Conservation (phyloP, 2,113 vertebrate genomes). For the Vireo altiloquus region DNA sequence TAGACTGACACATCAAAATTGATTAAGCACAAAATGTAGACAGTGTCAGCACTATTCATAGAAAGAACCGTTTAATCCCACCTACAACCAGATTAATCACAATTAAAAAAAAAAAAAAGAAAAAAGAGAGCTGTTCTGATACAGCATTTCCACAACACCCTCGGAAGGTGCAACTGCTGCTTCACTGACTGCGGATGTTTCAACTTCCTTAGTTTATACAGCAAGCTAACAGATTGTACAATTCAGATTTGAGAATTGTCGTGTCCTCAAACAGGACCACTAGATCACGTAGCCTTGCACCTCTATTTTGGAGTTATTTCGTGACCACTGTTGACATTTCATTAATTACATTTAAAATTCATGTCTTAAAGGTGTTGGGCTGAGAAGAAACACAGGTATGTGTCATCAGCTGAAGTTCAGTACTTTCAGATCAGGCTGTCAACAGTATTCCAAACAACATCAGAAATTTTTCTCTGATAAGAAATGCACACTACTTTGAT, state of each 20-base stretch:
- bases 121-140: not conserved
- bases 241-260: not conserved
- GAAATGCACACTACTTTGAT: not conserved
- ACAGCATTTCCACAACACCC: not conserved
- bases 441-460: not conserved
- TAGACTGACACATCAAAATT: not conserved
- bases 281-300: not conserved
- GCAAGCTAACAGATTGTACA: not conserved
- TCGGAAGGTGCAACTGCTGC: not conserved
- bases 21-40: not conserved
- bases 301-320: not conserved
- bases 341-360: not conserved
- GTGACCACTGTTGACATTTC: not conserved
- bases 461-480: not conserved
- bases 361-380: not conserved
- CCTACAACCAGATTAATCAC: not conserved
- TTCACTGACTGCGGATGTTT: not conserved
- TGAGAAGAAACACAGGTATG: not conserved
- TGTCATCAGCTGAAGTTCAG: not conserved
- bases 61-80: not conserved
- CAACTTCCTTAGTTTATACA: not conserved
- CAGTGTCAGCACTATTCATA: not conserved
- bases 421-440: not conserved
- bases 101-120: not conserved
- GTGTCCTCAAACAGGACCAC: fast-evolving